Evolutionary conservation across 2,888 invertebrate species (phyloP).

Genomic region (Temnothorax ravouxi): DNA sequence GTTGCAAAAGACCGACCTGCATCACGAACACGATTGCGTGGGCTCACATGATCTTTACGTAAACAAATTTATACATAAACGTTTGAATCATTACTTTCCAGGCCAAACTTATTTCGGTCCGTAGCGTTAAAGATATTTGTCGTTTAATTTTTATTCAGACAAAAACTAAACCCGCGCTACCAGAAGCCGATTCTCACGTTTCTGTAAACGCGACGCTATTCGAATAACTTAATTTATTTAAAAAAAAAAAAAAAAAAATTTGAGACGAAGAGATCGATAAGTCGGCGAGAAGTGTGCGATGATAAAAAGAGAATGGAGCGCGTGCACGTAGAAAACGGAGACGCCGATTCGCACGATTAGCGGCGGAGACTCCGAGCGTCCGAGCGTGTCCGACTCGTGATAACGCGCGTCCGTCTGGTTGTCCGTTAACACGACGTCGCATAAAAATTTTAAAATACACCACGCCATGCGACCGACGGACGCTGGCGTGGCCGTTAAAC

Average conservation of each 20-base stretch:
- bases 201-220: background rate
- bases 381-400: conserved; percentile 30
- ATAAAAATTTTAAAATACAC: conserved; percentile 59
- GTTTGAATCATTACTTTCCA: background rate
- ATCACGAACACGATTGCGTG: background rate
- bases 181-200: background rate
- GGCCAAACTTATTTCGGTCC: background rate
- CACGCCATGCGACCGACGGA: conserved; percentile 33
- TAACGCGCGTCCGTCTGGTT: conserved; percentile 12
- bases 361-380: background rate
- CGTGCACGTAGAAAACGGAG: background rate
- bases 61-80: background rate
- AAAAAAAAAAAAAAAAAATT: background rate
- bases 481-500: conserved; percentile 35
- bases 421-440: conserved; percentile 36
- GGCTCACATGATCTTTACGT: background rate
- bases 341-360: conserved; percentile 19
- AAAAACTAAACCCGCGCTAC: background rate
- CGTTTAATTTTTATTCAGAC: background rate
- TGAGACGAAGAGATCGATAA: background rate
- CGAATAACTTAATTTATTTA: background rate
- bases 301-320: background rate
- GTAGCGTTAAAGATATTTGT: background rate
- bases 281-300: too few relatives aligned
- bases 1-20: background rate